A percentile compares a stretch with the other conserved stretches of the same genome.
phyloP scores from a whole-genome alignment of 2,113 vertebrate genomes.

The Passer montanus region DNA sequence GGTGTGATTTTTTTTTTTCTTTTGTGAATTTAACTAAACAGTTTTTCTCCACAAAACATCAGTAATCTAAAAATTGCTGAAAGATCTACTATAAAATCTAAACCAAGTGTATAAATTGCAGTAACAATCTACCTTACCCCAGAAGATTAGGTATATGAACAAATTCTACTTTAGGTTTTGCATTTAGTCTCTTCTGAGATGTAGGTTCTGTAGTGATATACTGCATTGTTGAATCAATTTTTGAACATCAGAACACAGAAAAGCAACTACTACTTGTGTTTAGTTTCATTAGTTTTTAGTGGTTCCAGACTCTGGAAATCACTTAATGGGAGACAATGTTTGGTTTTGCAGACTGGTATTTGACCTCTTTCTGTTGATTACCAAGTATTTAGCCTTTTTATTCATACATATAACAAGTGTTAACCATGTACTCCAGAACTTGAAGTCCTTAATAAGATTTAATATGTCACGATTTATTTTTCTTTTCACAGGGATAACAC shows the following conservation, averaged over 20 bases:
- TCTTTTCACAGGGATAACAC: conserved; percentile 66
- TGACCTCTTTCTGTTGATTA: neutral
- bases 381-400: neutral
- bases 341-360: neutral
- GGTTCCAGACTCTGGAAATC: neutral
- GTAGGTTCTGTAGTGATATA: neutral
- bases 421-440: neutral
- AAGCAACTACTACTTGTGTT: neutral
- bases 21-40: neutral
- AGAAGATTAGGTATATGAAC: neutral
- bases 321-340: neutral
- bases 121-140: neutral
- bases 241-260: neutral
- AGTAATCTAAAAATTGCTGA: neutral
- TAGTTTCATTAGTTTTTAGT: neutral
- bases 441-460: neutral
- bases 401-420: neutral
- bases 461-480: neutral
- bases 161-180: neutral
- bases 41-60: neutral
- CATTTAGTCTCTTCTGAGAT: neutral
- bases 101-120: neutral
- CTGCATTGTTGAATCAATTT: neutral
- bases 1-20: neutral
- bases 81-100: neutral